Percentiles rank a stretch among this genome's conserved stretches.
Evolutionary conservation across 1,140 invertebrate species (phyloP).

Genomic region (Catajapyx aquilonaris): DNA sequence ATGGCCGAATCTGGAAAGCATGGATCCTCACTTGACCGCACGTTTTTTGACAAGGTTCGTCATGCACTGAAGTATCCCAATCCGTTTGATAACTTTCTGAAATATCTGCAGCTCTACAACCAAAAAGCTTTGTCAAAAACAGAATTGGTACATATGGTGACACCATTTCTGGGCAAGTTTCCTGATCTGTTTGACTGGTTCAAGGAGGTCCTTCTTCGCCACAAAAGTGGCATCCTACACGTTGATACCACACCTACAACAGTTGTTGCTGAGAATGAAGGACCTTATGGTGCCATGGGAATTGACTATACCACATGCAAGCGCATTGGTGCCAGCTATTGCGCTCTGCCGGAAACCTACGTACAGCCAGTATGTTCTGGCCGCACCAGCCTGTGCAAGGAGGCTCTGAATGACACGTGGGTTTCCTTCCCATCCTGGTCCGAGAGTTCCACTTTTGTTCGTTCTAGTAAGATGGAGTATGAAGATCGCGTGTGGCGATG

Average conservation of each 20-base stretch:
- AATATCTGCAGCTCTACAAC: conserved; percentile 80
- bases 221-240: conserved; percentile 27
- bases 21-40: conserved; percentile 74
- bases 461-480: conserved; percentile 88
- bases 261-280: conserved; percentile 45
- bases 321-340: conserved; percentile 87
- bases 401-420: conserved; percentile 95
- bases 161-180: conserved; percentile 67
- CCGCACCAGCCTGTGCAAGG: conserved; percentile 65
- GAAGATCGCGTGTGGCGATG: conserved; percentile 96
- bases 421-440: conserved; percentile 98
- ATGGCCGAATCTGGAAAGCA: conserved; percentile 78
- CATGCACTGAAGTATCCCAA: conserved; percentile 68
- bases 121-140: conserved; percentile 76
- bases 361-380: conserved; percentile 77
- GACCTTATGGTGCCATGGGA: conserved; percentile 65
- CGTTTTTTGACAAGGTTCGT: conserved; percentile 86
- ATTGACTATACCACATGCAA: conserved; percentile 87
- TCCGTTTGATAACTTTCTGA: conserved; percentile 90
- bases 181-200: conserved; percentile 89
- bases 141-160: conserved; percentile 68
- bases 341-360: conserved; percentile 66
- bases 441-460: conserved; percentile 94
- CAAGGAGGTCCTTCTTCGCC: conserved; percentile 70
- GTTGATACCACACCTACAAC: conserved; percentile 37